These are phyloP conservation scores for Pluvialis apricaria DNA, from an alignment of 2,113 vertebrate species.

Conservation along the genomic window DNA sequence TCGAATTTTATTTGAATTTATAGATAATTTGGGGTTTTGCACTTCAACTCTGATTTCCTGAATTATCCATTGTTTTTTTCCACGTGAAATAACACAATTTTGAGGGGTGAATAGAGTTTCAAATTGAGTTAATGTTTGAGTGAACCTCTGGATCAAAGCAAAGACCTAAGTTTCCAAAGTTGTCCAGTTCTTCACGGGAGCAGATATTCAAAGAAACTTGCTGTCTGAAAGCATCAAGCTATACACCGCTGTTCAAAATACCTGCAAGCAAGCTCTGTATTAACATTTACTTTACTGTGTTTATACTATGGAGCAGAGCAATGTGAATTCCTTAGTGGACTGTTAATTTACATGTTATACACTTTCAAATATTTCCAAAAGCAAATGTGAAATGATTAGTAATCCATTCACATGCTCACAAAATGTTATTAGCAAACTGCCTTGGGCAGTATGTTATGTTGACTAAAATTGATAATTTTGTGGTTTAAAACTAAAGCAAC, in stretches of 20 bases:
- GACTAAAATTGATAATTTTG: conserved; percentile 55
- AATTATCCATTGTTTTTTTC: neutral
- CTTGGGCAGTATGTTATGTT: conserved; percentile 57
- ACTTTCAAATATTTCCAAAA: conserved; percentile 70
- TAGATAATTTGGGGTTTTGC: neutral
- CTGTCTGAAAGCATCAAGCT: neutral
- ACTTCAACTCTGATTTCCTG: neutral
- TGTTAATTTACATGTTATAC: conserved; percentile 73
- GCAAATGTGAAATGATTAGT: conserved; percentile 72
- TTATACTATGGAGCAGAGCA: conserved; percentile 67
- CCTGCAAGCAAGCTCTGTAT: conserved; percentile 54
- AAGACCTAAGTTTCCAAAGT: neutral
- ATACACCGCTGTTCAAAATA: neutral
- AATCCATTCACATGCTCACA: conserved; percentile 54
- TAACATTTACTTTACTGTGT: conserved; percentile 72
- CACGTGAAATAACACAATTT: neutral
- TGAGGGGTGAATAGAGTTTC: neutral
- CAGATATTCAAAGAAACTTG: neutral
- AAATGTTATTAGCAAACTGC: conserved; percentile 69
- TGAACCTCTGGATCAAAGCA: neutral
- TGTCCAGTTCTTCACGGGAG: neutral
- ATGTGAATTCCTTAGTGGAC: conserved; percentile 80
- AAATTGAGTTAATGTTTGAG: neutral
- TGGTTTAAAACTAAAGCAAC: conserved; percentile 8
- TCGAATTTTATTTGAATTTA: neutral